Evolutionary conservation across 2,888 invertebrate genomes (phyloP), one percentile per base, ranked within the genome.

Genomic region (Acrocyrtus sp.): DNA sequence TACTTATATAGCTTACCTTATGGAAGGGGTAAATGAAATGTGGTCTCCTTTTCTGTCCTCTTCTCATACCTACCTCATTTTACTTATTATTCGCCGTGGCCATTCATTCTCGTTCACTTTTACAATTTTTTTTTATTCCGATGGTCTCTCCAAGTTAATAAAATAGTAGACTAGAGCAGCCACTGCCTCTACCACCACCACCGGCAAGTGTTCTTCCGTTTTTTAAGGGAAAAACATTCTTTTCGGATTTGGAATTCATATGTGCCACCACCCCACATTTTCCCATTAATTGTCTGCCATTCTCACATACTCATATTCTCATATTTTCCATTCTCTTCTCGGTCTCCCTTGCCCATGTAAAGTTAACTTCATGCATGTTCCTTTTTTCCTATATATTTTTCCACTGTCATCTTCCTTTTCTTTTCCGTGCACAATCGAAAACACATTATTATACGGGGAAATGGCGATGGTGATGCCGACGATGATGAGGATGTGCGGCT

Each of bases 221-320:
- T 41, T 65, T 57, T 27, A 39, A n/a, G n/a, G n/a, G n/a, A n/a
- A n/a, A n/a, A n/a, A 57, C 56, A 66, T 66, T 66, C 66, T 57
- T 66, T 57, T 57, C 50, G 57, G 66, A 66, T 66, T 66, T 66
- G 66, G 66, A 66, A 66, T 66, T 66, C 66, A 57, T 66, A 50
- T 62, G 47, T 27, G 2, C 3, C 50, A 27, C 50, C 57, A 57
- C 66, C 66, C 66, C 66, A 65, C 21, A 45, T 56, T 65, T 65
- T 65, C 47, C 56, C 48, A 65, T 65, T 65, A 65, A 65, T 65
- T 65, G 65, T 56, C 27, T 45, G 47, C 47, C 56, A 56, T 41
- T 27, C 41, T 10, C 62, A 41, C 29, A 27, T 65, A n/a, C n/a
- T n/a, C n/a, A n/a, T n/a, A n/a, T n/a, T n/a, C n/a, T n/a, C n/a